Base-by-base conservation (phyloP, 2,888 invertebrate species). In the Dicyrtomina minuta region DNA sequence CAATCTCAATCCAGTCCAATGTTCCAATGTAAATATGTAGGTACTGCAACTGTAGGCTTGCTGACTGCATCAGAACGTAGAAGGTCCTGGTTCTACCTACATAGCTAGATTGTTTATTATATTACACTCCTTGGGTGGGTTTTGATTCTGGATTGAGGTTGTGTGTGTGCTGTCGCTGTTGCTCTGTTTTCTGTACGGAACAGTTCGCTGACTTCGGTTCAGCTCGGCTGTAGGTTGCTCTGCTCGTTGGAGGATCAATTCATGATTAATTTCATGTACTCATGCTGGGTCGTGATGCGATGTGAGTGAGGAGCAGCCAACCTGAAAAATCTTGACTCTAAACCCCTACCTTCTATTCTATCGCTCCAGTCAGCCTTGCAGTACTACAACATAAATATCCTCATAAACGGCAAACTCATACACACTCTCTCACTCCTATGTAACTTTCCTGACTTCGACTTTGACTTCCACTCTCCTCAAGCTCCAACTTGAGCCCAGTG, bases 261-360 rank as follows among this genome's bases (percentile, higher is more conserved):
- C 66, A 73, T 71, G 71, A 73, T 73, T 73, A 73, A 73, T 73
- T 73, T 73, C 61, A 65, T 70, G 62, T 66, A 70, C 67, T 67
- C 70, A 68, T 68, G 68, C 64, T 62, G 43, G 55, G 55, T 41
- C 46, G 39, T 59, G 66, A 64, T 66, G 70, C 68, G 62, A 70
- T 71, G 71, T 72, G 75, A 75, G 71, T 74, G 73, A 75, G 73
- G 72, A 72, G 68, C 77, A 77, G 66, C 74, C 74, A 75, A 77
- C 77, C 77, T 77, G 74, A 77, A 77, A 77, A 77, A 77, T 77
- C 77, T 69, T 43, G 58, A 43, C 59, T 67, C 46, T 60, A 46
- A 22, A 41, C 58, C 56, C 26, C 58, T 41, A 58, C 44, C 27
- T 17, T 58, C 27, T 17, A 43, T 43, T 56, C 56, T 26, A 59